A percentile compares a stretch with the other conserved stretches of the same genome.
phyloP scores from a whole-genome alignment of 2,797 vertebrate species.

The Hydrolagus colliei region DNA sequence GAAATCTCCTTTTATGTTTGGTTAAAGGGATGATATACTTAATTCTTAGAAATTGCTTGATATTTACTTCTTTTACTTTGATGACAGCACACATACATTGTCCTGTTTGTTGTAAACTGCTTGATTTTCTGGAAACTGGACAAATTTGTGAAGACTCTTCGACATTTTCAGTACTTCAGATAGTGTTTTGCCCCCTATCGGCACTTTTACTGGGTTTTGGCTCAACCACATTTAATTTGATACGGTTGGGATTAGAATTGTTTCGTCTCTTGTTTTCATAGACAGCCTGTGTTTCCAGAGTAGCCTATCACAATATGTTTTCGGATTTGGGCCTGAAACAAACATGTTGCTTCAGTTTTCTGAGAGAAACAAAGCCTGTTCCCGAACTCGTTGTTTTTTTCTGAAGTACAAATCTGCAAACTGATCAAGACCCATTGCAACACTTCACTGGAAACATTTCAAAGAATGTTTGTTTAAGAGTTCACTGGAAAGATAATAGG shows the following conservation, averaged over 20 bases:
- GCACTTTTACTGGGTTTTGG: not conserved
- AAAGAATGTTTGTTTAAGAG: not conserved
- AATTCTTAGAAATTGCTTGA: not conserved
- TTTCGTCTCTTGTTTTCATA: too few relatives aligned
- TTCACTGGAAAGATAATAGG: not conserved
- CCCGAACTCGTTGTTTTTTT: not conserved
- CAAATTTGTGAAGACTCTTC: not conserved
- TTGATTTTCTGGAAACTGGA: not conserved
- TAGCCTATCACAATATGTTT: not conserved
- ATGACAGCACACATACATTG: not conserved
- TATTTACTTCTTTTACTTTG: not conserved
- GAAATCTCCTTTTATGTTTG: too few relatives aligned
- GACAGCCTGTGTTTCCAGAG: not conserved
- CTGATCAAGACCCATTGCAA: not conserved
- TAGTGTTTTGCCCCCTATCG: not conserved
- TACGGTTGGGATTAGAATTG: not conserved
- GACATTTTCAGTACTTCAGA: not conserved
- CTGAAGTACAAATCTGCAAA: constrained; percentile 6
- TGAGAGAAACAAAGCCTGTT: not conserved
- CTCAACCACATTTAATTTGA: not conserved
- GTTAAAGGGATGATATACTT: too few relatives aligned
- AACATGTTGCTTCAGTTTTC: constrained; percentile 12
- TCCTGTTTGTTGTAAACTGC: not conserved
- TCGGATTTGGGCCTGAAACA: not conserved
- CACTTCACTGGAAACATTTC: not conserved